Percentiles rank a stretch among this genome's conserved stretches.
Evolutionary conservation across 2,113 vertebrate species (phyloP).

Genomic region (Sphaerodactylus townsendi): DNA sequence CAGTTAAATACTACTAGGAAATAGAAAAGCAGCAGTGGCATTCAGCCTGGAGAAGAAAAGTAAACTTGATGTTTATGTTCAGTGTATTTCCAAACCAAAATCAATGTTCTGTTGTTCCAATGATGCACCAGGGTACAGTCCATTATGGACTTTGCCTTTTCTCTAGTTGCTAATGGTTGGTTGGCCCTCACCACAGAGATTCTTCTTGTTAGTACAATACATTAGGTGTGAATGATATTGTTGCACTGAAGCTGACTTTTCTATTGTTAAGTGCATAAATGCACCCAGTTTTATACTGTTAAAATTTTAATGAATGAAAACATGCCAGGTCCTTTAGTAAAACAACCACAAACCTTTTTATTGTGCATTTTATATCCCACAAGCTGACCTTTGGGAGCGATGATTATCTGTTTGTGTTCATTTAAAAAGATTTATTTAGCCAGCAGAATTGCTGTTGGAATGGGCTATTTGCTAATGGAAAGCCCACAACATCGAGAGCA

Average conservation of each 20-base stretch:
- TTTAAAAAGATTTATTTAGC: conserved; percentile 61
- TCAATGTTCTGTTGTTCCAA: conserved; percentile 48
- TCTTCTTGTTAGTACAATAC: neutral
- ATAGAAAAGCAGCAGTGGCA: conserved; percentile 54
- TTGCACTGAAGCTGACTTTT: conserved; percentile 27
- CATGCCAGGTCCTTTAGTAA: conserved; percentile 23
- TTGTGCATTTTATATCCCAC: conserved; percentile 42
- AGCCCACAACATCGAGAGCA: conserved; percentile 45
- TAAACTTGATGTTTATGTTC: conserved; percentile 18
- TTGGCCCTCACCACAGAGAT: conserved; percentile 23
- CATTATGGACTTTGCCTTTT: conserved; percentile 48
- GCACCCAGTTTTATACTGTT: neutral
- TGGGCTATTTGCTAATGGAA: conserved; percentile 63
- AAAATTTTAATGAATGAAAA: conserved; percentile 51
- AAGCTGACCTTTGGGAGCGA: conserved; percentile 30
- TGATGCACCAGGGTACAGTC: conserved; percentile 55
- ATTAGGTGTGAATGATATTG: neutral
- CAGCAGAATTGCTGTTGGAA: conserved; percentile 57
- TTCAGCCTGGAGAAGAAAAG: conserved; percentile 45
- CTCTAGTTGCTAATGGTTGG: conserved; percentile 77
- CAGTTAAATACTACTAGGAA: conserved; percentile 87
- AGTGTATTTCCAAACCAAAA: conserved; percentile 28
- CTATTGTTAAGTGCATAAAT: neutral
- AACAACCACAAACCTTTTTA: conserved; percentile 30
- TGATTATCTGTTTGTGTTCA: conserved; percentile 7